Evolutionary conservation across 2,888 invertebrate genomes (phyloP).

Genomic region (Spisula subtruncata): DNA sequence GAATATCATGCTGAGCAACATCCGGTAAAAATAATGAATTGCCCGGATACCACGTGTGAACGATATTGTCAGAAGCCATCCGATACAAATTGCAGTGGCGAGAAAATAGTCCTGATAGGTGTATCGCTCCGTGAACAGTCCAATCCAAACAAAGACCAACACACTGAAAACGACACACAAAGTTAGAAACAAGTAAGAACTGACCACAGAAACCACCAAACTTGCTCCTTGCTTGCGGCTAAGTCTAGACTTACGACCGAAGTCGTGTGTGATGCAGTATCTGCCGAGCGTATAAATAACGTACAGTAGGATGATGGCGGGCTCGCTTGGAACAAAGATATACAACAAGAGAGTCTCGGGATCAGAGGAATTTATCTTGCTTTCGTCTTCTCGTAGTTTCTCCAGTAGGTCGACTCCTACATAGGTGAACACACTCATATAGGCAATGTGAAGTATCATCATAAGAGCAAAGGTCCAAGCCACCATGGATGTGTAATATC

Average conservation of each 20-base stretch:
- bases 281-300: slow-evolving; percentile 60
- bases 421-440: slow-evolving; percentile 84
- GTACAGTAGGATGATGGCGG: slow-evolving; percentile 76
- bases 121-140: slow-evolving; percentile 71
- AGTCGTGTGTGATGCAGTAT: slow-evolving; percentile 50
- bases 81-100: slow-evolving; percentile 82
- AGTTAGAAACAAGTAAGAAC: slow-evolving; percentile 63
- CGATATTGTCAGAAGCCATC: slow-evolving; percentile 85
- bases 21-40: slow-evolving; percentile 85
- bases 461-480: slow-evolving; percentile 82
- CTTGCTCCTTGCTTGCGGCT: slow-evolving; percentile 54
- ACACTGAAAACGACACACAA: slow-evolving; percentile 73
- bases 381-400: slow-evolving; percentile 67
- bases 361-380: slow-evolving; percentile 57
- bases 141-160: slow-evolving; percentile 82
- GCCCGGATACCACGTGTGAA: slow-evolving; percentile 85
- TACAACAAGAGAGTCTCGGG: slow-evolving; percentile 73
- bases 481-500: slow-evolving; percentile 82
- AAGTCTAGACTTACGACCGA: slow-evolving; percentile 58
- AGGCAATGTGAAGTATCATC: slow-evolving; percentile 83
- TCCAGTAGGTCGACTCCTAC: slow-evolving; percentile 73
- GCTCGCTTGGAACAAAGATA: slow-evolving; percentile 78
- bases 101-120: slow-evolving; percentile 82
- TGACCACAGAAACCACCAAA: slow-evolving; percentile 44
- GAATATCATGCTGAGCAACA: slow-evolving; percentile 86